Evolutionary conservation across 2,113 vertebrate species (phyloP), one percentile per base, ranked within the genome.

Genomic region (Ailurus styani): DNA sequence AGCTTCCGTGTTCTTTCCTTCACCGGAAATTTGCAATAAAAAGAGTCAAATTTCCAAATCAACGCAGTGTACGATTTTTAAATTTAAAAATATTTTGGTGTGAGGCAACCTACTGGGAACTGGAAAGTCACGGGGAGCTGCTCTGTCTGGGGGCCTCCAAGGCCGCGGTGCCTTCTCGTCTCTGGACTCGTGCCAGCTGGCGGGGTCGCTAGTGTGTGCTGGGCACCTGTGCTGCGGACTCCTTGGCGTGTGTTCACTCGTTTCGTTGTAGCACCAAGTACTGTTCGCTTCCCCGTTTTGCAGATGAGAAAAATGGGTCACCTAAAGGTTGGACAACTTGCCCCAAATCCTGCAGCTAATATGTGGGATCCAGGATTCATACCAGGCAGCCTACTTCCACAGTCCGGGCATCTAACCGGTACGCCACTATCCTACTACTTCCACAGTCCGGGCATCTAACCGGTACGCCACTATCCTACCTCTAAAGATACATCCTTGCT

Each of bases 1-100:
- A 82, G 90, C 90, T 94, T 92, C 94, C 34, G 2, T 96, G 95
- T 97, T 95, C 83, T 90, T 97, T 97, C 97, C 97, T 96, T 97
- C 91, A 82, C 66, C 92, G 94, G 92, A 96, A 95, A 97, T 98
- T 98, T 98, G 94, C 95, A 98, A 98, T 98, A 98, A 98, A 98
- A 95, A 96, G 66, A 87, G 93, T 87, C 97, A 98, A 97, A 96
- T 79, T 66, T 93, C 85, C 90, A 93, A 96, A 93, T 73, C 54
- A 55, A 50, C 54, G n/a, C 87, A 75, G 79, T 42, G 37, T 94
- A 57, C 86, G 66, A 50, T 90, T 93, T 91, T 78, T 90, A 72
- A 83, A 83, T 64, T 2, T 34, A 64, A 70, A 77, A 91, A 42
- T 66, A 45, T 72, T 93, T 91, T 18, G 20, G 29, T 57, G 25